Evolutionary conservation across 1,140 invertebrate genomes (phyloP), one percentile per base, ranked within the genome.

Genomic region (Heliconius himera): DNA sequence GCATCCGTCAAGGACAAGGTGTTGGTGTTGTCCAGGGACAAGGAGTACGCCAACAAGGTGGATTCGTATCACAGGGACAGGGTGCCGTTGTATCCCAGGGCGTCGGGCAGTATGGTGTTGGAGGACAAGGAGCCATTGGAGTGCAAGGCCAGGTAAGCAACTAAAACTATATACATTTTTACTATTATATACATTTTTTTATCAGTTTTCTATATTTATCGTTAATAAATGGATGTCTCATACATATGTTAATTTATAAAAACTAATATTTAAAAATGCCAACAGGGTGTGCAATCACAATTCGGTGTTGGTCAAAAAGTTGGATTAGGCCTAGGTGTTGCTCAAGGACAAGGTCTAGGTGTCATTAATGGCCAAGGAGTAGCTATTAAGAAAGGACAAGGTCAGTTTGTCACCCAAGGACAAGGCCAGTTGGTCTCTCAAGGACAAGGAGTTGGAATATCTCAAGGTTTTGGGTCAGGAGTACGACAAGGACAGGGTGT

Each of bases 1-100:
- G 80, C 36, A 66, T 83, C 38, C n/a, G 71, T 18, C 74, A 81
- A 56, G 82, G 81, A 1, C 60, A 76, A 26, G 83, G 84, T 70
- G 20, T 73, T 81, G 60, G 60, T 66, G 60, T 66, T 66, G 22
- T 66, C 26, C 60, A 66, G 9, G 60, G 60, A 29, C 76, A 80
- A 46, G 83, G 79, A 72, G 51, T 82, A 16, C 46, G 72, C n/a
- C 81, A 77, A 60, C 75, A 80, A 77, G 81, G 81, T 36, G 60
- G 74, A 49, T 76, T 76, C 9, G 76, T 78, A 16, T 76, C 82
- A 26, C 83, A 85, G 36, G 78, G 78, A 41, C 51, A 78, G 54
- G 76, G 80, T 13, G 77, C 75, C 29, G 18, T 82, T 6, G 73
- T 76, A 29, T 56, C 46, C 16, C 76, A 78, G 26, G 78, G 79